Evolutionary conservation across 2,113 vertebrate species (phyloP).

Genomic region (Calonectris borealis): DNA sequence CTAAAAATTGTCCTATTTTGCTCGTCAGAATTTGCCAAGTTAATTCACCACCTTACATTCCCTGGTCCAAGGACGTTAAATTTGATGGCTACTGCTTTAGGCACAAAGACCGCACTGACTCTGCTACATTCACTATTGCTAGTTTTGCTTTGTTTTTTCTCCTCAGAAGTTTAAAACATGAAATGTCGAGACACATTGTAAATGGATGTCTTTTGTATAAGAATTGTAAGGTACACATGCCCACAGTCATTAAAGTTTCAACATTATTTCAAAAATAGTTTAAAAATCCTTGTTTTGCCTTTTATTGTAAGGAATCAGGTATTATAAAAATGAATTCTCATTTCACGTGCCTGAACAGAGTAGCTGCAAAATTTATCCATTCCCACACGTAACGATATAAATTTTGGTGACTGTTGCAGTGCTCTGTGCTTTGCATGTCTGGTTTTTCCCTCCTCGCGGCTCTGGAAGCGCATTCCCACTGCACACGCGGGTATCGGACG

Average conservation of each 20-base stretch:
- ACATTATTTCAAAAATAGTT: neutral
- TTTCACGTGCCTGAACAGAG: neutral
- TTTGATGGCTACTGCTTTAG: fast-evolving
- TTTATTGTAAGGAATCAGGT: neutral
- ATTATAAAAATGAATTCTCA: fast-evolving
- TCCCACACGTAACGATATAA: fast-evolving
- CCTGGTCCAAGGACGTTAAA: neutral
- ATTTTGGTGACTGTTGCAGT: fast-evolving
- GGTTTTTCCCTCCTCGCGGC: fast-evolving
- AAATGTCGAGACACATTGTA: fast-evolving
- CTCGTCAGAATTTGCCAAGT: neutral
- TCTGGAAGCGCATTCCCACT: fast-evolving
- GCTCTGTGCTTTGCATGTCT: fast-evolving
- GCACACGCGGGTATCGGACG: fast-evolving
- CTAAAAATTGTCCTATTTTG: neutral
- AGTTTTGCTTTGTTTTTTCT: fast-evolving
- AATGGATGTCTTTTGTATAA: fast-evolving
- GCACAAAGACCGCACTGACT: fast-evolving
- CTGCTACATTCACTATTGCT: fast-evolving
- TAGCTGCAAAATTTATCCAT: fast-evolving
- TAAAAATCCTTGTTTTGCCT: neutral
- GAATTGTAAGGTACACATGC: fast-evolving
- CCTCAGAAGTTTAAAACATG: fast-evolving
- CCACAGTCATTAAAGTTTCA: neutral
- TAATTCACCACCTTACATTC: fast-evolving